phyloP scores from a whole-genome alignment of 2,888 invertebrate genomes.

The Podabrus alpinus region DNA sequence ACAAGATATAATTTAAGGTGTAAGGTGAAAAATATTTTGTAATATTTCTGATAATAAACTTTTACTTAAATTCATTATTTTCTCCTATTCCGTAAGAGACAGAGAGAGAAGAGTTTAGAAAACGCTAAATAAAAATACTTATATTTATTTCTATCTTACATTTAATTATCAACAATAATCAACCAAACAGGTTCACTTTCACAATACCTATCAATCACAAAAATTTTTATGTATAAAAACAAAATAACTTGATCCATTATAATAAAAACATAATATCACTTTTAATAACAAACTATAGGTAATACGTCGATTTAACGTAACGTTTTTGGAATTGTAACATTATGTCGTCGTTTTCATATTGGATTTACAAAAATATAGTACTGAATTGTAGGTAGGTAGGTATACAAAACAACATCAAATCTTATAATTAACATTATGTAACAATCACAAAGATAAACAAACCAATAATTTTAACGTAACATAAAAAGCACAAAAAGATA shows the following conservation, averaged over 20 bases:
- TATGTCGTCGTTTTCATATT: neutral
- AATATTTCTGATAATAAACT: too few species aligned
- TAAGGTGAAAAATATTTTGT: too few species aligned
- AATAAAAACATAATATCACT: neutral
- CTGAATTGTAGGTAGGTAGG: neutral
- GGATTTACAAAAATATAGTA: conserved; percentile 21
- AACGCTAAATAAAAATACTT: neutral
- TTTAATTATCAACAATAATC: conserved; percentile 50
- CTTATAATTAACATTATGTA: conserved; percentile 14
- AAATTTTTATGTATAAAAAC: neutral
- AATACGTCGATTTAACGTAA: neutral
- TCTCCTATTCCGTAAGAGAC: neutral
- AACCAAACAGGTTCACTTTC: conserved; percentile 47
- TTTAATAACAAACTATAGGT: neutral
- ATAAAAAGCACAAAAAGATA: conserved; percentile 11
- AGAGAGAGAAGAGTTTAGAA: neutral
- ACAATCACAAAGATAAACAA: conserved; percentile 18
- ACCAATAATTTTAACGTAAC: conserved; percentile 26
- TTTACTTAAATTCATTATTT: too few species aligned
- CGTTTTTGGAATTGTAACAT: neutral
- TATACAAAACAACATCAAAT: conserved; percentile 27
- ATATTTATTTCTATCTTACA: conserved; percentile 36
- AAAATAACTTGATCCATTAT: neutral
- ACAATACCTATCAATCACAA: conserved; percentile 46
- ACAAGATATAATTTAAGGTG: too few species aligned